Base-by-base conservation (phyloP, 2,888 invertebrate species). In the Parapristionchus giblindavisi region DNA sequence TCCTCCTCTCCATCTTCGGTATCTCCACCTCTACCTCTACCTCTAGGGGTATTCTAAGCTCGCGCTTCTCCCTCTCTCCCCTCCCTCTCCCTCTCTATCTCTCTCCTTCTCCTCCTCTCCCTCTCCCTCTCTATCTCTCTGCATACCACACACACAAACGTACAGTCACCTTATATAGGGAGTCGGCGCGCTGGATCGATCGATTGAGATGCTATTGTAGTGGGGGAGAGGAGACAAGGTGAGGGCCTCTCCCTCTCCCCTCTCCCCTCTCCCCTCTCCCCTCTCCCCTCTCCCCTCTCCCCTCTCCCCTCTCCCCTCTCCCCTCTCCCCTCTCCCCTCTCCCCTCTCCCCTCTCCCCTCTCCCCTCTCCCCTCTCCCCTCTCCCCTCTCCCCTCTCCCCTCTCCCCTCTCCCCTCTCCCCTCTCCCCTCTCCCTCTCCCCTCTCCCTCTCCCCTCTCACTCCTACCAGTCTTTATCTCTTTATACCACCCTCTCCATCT, bases 181-280 rank as follows among this genome's bases (percentile, higher is more conserved):
- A 4, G 32, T 24, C 27, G n/a, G 34, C 21, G 58, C 36, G 60
- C n/a, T n/a, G n/a, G n/a, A n/a, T n/a, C n/a, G n/a, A n/a, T n/a
- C n/a, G n/a, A n/a, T n/a, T n/a, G n/a, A n/a, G n/a, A n/a, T n/a
- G n/a, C n/a, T n/a, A n/a, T n/a, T n/a, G n/a, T n/a, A n/a, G n/a
- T n/a, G n/a, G n/a, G n/a, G n/a, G n/a, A n/a, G n/a, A n/a, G n/a
- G n/a, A n/a, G n/a, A n/a, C n/a, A n/a, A n/a, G n/a, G n/a, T n/a
- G n/a, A n/a, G n/a, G n/a, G n/a, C n/a, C 54, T 54, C 8, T 38
- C 36, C 11, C n/a, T 36, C 21, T 51, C 34, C 27, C 43, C 27
- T 21, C 66, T 66, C 48, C 66, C 27, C 36, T 66, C 51, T 66
- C 51, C 34, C 8, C 40, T 43, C 24, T 48, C 17, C 63, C 63